phyloP scores from a whole-genome alignment of 2,797 vertebrate genomes.

The Odontamblyopus lacepedii region DNA sequence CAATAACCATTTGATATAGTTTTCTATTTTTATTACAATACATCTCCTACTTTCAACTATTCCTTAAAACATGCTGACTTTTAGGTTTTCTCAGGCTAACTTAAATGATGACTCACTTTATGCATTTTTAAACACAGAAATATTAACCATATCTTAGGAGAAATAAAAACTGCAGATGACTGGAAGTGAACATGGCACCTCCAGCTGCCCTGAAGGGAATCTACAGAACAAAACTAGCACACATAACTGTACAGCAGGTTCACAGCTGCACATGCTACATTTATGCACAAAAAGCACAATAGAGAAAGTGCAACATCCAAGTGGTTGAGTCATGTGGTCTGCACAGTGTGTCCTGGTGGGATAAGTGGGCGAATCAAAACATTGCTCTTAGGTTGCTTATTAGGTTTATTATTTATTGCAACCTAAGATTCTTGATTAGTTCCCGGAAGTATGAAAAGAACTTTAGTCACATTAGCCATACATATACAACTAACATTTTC shows the following conservation, averaged over 20 bases:
- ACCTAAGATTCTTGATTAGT: conserved; percentile 30
- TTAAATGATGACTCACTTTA: conserved; percentile 43
- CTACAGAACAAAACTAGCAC: conserved; percentile 1
- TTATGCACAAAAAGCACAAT: conserved; percentile 16
- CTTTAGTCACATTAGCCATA: conserved; percentile 6
- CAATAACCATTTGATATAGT: background rate
- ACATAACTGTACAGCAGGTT: conserved; percentile 33
- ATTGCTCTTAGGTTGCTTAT: background rate
- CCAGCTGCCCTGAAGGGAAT: conserved; percentile 37
- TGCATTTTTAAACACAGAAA: conserved; percentile 48
- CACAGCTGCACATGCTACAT: conserved; percentile 29
- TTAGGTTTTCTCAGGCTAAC: conserved; percentile 15
- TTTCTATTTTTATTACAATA: background rate
- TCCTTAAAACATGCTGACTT: background rate
- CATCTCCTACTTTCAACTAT: background rate
- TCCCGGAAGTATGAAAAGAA: conserved; percentile 28
- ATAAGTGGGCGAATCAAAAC: background rate
- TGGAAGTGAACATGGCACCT: conserved; percentile 49
- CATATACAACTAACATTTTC: conserved; percentile 35
- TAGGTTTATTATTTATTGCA: background rate
- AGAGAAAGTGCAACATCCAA: conserved; percentile 2
- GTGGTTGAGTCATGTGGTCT: background rate
- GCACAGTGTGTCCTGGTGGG: background rate
- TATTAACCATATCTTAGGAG: conserved; percentile 28
- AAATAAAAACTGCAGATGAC: conserved; percentile 36